Conservation (phyloP, 2,113 vertebrate species). For the Cyrtonyx montezumae region DNA sequence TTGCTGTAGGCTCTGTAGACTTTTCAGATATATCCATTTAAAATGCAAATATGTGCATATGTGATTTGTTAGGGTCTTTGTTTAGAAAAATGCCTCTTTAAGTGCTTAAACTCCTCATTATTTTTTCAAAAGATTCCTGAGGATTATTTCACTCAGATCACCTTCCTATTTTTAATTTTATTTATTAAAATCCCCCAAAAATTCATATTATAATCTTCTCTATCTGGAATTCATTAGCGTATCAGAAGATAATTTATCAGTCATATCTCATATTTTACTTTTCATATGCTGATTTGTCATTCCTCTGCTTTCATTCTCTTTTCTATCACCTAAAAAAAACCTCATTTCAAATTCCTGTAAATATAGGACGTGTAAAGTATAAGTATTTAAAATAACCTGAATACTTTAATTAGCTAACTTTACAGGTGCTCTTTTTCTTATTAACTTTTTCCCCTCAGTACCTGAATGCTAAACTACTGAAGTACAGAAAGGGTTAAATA, state of each 20-base stretch:
- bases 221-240: constrained; percentile 64
- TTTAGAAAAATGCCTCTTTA: constrained; percentile 48
- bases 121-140: constrained; percentile 42
- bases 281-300: constrained; percentile 57
- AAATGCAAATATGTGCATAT: constrained; percentile 11
- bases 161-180: constrained; percentile 64
- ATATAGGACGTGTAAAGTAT: not conserved
- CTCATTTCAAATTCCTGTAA: constrained; percentile 28
- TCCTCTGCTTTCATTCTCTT: constrained; percentile 41
- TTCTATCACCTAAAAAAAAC: constrained; percentile 14
- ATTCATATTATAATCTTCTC: constrained; percentile 33
- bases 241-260: constrained; percentile 71
- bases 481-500: not conserved
- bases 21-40: constrained; percentile 15
- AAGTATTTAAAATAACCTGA: constrained; percentile 10
- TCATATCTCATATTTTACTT: constrained; percentile 56
- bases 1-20: not conserved
- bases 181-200: constrained; percentile 61
- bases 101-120: constrained; percentile 28
- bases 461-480: not conserved
- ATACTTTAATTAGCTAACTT: not conserved
- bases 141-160: constrained; percentile 43
- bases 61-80: not conserved
- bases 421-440: not conserved
- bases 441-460: not conserved